phyloP scores from a whole-genome alignment of 2,797 vertebrate species.

The Decapterus maruadsi region DNA sequence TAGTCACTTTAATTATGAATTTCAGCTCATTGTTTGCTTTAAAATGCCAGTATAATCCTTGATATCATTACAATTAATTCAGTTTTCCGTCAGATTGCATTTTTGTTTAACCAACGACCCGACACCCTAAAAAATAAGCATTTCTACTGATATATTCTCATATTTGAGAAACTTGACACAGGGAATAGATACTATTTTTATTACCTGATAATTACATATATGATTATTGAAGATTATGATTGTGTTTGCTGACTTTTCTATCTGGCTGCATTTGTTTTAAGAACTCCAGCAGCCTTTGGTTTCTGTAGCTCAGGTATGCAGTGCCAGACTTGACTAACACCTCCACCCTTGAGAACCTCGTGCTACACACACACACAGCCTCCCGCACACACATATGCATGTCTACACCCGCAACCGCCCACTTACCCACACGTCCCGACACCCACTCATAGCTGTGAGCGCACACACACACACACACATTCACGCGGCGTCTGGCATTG shows the following conservation, averaged over 20 bases:
- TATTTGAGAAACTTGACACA: neutral
- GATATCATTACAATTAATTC: too few relatives aligned
- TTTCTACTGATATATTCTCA: neutral
- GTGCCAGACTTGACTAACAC: constrained; percentile 63
- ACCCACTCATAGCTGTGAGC: constrained; percentile 46
- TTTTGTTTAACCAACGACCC: too few relatives aligned
- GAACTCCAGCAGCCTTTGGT: neutral
- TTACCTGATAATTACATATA: neutral
- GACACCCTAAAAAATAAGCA: neutral
- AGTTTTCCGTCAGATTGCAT: too few relatives aligned
- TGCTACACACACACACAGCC: constrained; percentile 25
- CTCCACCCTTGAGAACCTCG: constrained; percentile 45
- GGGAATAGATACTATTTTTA: neutral
- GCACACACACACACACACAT: constrained; percentile 35
- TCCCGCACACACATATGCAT: constrained; percentile 60
- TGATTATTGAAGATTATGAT: neutral
- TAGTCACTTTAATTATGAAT: neutral
- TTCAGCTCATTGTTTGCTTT: neutral
- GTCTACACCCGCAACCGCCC: constrained; percentile 61
- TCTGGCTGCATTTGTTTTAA: neutral
- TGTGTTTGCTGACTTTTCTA: neutral
- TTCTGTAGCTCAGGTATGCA: constrained; percentile 43
- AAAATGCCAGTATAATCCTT: too few relatives aligned
- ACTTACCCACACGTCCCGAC: constrained; percentile 53
- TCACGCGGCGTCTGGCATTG: constrained; percentile 46